These are phyloP conservation scores for Axinella damicornis DNA, from an alignment of 37 sponge, comb jelly and placozoan species.

Conservation along the genomic window DNA sequence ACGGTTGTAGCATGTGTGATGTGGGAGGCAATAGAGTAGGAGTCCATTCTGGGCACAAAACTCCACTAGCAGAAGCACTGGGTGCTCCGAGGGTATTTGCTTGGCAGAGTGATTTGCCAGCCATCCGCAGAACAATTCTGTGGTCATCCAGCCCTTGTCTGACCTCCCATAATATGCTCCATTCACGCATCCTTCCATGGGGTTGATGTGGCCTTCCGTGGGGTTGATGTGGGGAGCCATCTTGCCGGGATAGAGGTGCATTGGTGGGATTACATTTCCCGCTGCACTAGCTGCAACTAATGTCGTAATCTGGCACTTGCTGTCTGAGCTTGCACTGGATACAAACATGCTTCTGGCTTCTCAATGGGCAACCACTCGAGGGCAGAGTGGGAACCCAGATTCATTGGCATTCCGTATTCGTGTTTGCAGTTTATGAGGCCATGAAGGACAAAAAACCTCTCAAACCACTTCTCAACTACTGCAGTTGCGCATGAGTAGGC, in stretches of 20 bases:
- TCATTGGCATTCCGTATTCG: conserved; percentile 58
- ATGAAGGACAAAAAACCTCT: conserved; percentile 4
- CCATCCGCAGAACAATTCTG: conserved; percentile 62
- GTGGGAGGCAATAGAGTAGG: too few species aligned
- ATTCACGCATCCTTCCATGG: neutral
- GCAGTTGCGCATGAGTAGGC: conserved; percentile 42
- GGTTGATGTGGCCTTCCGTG: conserved; percentile 25
- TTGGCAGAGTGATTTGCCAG: conserved; percentile 42
- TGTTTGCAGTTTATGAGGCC: neutral
- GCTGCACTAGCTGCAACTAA: conserved; percentile 41
- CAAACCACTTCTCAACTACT: conserved; percentile 18
- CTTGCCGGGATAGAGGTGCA: conserved; percentile 55
- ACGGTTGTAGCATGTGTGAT: too few species aligned
- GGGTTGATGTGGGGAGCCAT: conserved; percentile 60
- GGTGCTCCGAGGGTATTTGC: conserved; percentile 4
- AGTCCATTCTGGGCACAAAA: too few species aligned
- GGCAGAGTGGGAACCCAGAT: conserved; percentile 47
- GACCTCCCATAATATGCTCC: conserved; percentile 61
- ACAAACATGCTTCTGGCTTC: conserved; percentile 11
- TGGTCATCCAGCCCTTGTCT: conserved; percentile 49
- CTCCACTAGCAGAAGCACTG: conserved; percentile 48
- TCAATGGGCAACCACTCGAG: conserved; percentile 8
- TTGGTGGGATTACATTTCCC: conserved; percentile 44
- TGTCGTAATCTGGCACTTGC: conserved; percentile 45
- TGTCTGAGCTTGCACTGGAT: neutral